A percentile compares a stretch with the other conserved stretches of the same genome.
phyloP scores from a whole-genome alignment of 2,888 invertebrate species.

The Thysanoteuthis rhombus region DNA sequence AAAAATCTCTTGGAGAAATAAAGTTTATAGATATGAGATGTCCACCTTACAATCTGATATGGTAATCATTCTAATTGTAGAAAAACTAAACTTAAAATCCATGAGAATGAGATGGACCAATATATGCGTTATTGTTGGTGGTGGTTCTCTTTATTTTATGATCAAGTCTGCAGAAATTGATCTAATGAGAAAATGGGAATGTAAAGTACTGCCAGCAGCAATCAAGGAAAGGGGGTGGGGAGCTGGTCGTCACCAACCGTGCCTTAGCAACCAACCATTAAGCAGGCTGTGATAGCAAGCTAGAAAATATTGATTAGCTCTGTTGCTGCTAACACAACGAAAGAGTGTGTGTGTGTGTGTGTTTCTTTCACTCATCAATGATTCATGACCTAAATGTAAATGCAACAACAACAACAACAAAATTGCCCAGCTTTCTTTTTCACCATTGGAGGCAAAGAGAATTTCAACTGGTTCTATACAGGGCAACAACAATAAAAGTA shows the following conservation, averaged over 20 bases:
- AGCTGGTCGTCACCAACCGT: background rate
- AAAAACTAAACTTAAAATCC: background rate
- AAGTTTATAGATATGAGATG: no score
- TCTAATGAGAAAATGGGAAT: background rate
- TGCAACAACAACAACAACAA: background rate
- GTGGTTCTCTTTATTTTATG: background rate
- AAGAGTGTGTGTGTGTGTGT: background rate
- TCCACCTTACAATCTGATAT: no score
- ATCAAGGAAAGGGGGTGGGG: background rate
- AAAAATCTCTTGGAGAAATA: no score
- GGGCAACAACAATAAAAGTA: background rate
- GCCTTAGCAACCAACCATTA: background rate
- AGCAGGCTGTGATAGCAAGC: background rate
- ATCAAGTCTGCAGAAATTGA: background rate
- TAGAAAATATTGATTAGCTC: background rate
- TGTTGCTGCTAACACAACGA: background rate
- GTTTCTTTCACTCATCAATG: background rate
- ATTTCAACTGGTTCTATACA: background rate
- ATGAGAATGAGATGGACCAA: background rate
- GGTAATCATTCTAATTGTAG: no score
- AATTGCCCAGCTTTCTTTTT: no score
- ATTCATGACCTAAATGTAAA: conserved; percentile 12
- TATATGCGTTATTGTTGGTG: background rate
- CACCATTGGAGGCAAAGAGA: background rate
- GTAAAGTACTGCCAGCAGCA: background rate